Conservation (phyloP, 2,113 vertebrate genomes). For the Colinus virginianus region DNA sequence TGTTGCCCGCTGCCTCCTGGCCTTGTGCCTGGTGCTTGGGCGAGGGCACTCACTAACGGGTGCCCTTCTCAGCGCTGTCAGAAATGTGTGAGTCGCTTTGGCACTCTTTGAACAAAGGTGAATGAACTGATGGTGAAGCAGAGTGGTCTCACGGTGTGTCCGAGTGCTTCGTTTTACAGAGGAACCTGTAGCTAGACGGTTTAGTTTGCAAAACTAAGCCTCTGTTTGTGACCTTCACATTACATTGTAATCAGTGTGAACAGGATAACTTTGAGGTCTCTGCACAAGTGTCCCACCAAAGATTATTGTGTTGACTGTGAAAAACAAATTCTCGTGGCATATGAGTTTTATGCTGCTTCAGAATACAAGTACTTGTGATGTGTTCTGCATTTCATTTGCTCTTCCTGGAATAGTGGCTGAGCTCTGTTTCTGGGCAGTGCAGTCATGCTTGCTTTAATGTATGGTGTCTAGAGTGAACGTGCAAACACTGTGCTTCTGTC, state of each 20-base stretch:
- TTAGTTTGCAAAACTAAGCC: not conserved
- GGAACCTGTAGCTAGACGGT: not conserved
- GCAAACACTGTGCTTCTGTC: not conserved
- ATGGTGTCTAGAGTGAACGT: not conserved
- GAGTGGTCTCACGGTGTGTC: not conserved
- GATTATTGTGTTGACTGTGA: not conserved
- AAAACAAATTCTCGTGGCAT: not conserved
- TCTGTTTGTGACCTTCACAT: not conserved
- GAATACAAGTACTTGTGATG: rapidly evolving
- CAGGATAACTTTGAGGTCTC: not conserved
- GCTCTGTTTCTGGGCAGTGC: not conserved
- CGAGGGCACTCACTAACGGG: not conserved
- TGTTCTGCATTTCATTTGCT: not conserved
- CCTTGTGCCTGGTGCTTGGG: not conserved
- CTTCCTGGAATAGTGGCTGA: not conserved
- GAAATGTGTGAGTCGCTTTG: not conserved
- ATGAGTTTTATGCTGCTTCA: not conserved
- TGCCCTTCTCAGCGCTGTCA: not conserved
- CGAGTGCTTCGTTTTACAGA: not conserved
- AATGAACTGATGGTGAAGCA: not conserved
- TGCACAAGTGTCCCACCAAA: not conserved
- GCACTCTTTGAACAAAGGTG: not conserved
- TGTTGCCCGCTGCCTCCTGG: not conserved
- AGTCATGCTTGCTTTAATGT: not conserved
- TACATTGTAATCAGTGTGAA: not conserved